A percentile compares a stretch with the other conserved stretches of the same genome.
Evolutionary conservation across 2,888 invertebrate genomes (phyloP).

Genomic region (Caenorhabditis sulstoni): DNA sequence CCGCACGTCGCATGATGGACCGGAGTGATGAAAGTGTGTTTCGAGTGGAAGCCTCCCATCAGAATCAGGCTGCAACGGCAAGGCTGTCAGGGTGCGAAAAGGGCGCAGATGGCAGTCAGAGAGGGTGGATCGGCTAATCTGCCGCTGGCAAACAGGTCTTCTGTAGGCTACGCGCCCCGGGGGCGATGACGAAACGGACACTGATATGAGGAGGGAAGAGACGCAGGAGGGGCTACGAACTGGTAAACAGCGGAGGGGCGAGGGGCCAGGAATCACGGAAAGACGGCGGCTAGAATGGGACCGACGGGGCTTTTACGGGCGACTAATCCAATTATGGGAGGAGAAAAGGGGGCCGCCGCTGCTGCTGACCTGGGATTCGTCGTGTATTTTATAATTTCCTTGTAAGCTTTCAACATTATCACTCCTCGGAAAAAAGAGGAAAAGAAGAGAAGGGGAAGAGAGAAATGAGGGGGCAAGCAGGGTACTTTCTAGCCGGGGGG

Average conservation of each 20-base stretch:
- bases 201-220: constrained; percentile 6
- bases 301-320: background rate
- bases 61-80: constrained; percentile 32
- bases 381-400: constrained; percentile 25
- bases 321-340: background rate
- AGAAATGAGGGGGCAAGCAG: constrained; percentile 4
- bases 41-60: constrained; percentile 42
- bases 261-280: background rate
- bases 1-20: constrained; percentile 47
- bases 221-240: background rate
- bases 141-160: constrained; percentile 30
- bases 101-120: background rate
- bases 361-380: constrained; percentile 35
- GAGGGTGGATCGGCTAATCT: constrained; percentile 10
- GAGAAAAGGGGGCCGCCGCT: background rate
- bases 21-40: constrained; percentile 22
- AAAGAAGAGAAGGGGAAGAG: background rate
- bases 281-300: background rate
- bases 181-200: constrained; percentile 25
- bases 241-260: background rate
- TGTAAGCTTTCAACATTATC: constrained; percentile 27
- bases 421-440: background rate
- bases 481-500: constrained; percentile 11
- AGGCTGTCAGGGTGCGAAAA: constrained; percentile 6
- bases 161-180: constrained; percentile 8